A percentile compares a stretch with the other conserved stretches of the same genome.
Evolutionary conservation across 2,888 invertebrate species (phyloP).

Genomic region (Willowsia nigromaculata): DNA sequence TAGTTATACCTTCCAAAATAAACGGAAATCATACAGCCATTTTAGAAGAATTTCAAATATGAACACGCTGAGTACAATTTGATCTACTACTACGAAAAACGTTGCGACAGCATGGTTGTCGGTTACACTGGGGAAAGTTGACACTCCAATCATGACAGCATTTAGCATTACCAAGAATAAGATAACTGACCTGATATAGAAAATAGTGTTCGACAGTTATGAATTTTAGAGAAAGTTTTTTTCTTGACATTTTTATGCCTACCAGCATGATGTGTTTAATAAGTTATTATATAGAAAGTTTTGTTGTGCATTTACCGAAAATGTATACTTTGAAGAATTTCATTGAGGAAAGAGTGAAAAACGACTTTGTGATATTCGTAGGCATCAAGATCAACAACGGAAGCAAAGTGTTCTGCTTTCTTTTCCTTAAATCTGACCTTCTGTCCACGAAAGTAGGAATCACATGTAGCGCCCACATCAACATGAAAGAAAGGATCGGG

Average conservation of each 20-base stretch:
- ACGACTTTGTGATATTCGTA: slow-evolving; percentile 78
- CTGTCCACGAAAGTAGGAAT: slow-evolving; percentile 68
- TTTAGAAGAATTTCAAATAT: slow-evolving; percentile 79
- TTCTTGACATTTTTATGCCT: too few relatives aligned
- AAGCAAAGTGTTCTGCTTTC: slow-evolving; percentile 72
- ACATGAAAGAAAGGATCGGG: slow-evolving; percentile 53
- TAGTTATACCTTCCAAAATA: slow-evolving; percentile 79
- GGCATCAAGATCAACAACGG: slow-evolving; percentile 75
- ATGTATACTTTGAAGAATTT: slow-evolving; percentile 74
- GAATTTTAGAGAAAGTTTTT: too few relatives aligned
- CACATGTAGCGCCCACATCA: slow-evolving; percentile 74
- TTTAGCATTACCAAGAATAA: slow-evolving; percentile 79
- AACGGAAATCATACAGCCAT: slow-evolving; percentile 79
- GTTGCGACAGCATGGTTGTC: slow-evolving; percentile 56
- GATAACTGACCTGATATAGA: slow-evolving; percentile 67
- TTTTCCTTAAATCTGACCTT: slow-evolving; percentile 63
- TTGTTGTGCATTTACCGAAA: slow-evolving; percentile 66
- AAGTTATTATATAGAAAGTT: too few relatives aligned
- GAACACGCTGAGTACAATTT: slow-evolving; percentile 79
- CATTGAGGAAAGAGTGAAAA: slow-evolving; percentile 75
- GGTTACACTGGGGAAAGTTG: slow-evolving; percentile 76
- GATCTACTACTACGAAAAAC: slow-evolving; percentile 78
- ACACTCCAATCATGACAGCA: slow-evolving; percentile 79
- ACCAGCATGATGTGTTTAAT: too few relatives aligned
- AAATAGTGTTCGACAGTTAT: background rate